Base-by-base conservation (phyloP, 1,140 invertebrate genomes). In the Rhopalosiphum maidis region DNA sequence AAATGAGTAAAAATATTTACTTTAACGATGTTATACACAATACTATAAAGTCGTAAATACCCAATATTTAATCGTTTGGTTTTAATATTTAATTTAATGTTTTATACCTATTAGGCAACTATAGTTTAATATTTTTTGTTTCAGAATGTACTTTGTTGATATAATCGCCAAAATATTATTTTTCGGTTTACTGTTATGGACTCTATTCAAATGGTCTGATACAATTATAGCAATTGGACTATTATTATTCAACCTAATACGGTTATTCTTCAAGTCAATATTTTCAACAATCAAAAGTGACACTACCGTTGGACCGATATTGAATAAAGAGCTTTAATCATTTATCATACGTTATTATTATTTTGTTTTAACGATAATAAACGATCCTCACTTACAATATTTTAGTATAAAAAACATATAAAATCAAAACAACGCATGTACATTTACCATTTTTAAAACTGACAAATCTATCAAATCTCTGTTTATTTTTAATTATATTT, bases 111-210 rank as follows among this genome's bases (percentile, higher is more conserved):
- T 86, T 30, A n/a, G n/a, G n/a, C n/a, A 43, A 86, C 11, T 41
- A n/a, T 41, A 43, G 7, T 60, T 77, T 51, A 48, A 37, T 91
- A 18, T 55, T 48, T 94, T 94, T 94, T 95, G 94, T 96, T 95
- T n/a, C 95, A 97, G 96, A 35, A 97, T 97, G 96, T 97, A 96
- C 94, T 96, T 95, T 95, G 95, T 96, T 23, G 96, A 96, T 87
- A 93, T 96, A 1, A 68, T 96, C 0, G 95, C 96, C 11, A 96
- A 96, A 94, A 95, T 95, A 23, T 83, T 96, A 5, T 95, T 96
- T 90, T 95, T 95, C 43, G 94, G 94, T 1, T 94, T 96, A 4
- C 9, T 96, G 0, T 94, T 96, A 21, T 96, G 94, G 95, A 54
- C 77, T 22, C 0, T 93, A 35, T 93, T 55, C 25, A 93, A 37